Percentiles rank a stretch among this genome's conserved stretches.
Evolutionary conservation across 1,140 invertebrate species (phyloP).

Genomic region (Scylla paramamosain): DNA sequence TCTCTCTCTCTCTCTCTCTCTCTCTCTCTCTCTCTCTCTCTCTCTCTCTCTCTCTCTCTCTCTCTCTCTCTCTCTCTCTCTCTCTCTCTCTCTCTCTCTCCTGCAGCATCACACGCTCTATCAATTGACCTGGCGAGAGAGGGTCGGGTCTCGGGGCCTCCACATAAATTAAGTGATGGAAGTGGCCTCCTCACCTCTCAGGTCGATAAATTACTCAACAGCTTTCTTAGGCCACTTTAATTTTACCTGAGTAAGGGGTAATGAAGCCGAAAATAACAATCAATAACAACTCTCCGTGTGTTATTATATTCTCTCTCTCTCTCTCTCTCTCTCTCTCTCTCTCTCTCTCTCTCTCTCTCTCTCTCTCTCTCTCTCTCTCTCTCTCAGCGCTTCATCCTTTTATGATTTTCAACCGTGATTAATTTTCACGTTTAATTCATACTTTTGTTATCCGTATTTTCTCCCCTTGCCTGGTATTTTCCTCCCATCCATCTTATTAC

Average conservation of each 20-base stretch:
- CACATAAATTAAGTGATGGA: conserved; percentile 42
- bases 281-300: conserved; percentile 38
- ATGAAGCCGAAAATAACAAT: conserved; percentile 57
- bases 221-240: conserved; percentile 41
- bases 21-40: neutral
- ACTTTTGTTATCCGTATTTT: neutral
- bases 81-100: conserved; percentile 1
- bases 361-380: neutral
- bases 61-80: neutral
- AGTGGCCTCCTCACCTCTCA: conserved; percentile 41
- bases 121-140: neutral
- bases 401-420: neutral
- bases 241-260: conserved; percentile 27
- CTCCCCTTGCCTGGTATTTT: neutral
- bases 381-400: neutral
- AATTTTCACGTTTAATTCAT: conserved; percentile 12
- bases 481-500: conserved; percentile 21
- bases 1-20: conserved; percentile 25
- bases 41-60: conserved; percentile 26
- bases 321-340: conserved; percentile 42
- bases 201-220: conserved; percentile 45
- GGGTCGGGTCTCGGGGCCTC: neutral
- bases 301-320: conserved; percentile 26
- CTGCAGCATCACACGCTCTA: neutral
- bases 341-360: conserved; percentile 50